A percentile compares a stretch with the other conserved stretches of the same genome.
Evolutionary conservation across 2,888 invertebrate genomes (phyloP).

Genomic region (Troilus luridus): DNA sequence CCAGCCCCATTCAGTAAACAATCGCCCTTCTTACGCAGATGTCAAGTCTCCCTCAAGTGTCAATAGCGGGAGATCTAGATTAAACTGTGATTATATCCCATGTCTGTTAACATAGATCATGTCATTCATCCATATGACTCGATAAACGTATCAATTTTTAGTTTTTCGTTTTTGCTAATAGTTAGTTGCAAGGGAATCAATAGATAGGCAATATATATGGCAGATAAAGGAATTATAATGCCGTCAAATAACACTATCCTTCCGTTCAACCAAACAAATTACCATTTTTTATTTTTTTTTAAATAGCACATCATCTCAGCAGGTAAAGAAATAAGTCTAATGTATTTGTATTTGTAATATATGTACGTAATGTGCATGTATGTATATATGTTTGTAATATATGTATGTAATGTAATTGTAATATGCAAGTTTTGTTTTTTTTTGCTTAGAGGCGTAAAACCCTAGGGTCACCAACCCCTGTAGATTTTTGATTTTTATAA

Average conservation of each 20-base stretch:
- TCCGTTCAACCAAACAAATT: neutral
- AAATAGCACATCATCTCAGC: too few species aligned
- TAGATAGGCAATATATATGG: neutral
- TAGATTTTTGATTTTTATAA: too few species aligned
- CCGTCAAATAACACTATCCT: neutral
- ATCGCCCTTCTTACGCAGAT: slow-evolving; percentile 11
- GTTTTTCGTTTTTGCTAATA: neutral
- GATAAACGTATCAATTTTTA: neutral
- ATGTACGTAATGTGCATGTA: too few species aligned
- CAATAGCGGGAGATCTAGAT: neutral
- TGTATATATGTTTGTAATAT: too few species aligned
- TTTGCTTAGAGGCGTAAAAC: too few species aligned
- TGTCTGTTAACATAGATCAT: neutral
- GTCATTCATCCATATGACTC: neutral
- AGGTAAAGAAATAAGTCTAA: too few species aligned
- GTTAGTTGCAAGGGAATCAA: neutral
- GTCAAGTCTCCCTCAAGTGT: neutral
- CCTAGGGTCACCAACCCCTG: too few species aligned
- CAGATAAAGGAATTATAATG: neutral
- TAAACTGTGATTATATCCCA: neutral
- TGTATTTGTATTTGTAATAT: too few species aligned
- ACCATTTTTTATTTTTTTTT: too few species aligned
- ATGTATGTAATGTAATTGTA: too few species aligned
- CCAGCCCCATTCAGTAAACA: neutral
- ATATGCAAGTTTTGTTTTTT: too few species aligned